Evolutionary conservation across 2,888 invertebrate species (phyloP).

Genomic region (Anoncus sp.): DNA sequence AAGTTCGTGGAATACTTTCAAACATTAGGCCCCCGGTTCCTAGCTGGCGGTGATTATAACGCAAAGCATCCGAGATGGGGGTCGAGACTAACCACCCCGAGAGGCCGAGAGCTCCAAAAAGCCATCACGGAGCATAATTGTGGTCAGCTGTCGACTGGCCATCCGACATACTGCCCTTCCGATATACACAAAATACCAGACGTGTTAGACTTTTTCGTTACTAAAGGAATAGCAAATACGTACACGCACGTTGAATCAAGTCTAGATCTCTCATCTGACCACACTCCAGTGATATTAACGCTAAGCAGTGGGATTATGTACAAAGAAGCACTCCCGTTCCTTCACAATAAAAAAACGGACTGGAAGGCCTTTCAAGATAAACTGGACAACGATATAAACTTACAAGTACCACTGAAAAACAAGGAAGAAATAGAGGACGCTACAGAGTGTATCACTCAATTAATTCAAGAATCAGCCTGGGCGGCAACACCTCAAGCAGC

Average conservation of each 20-base stretch:
- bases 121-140: constrained; percentile 23
- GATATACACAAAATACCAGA: constrained; percentile 36
- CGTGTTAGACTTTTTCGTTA: constrained; percentile 64
- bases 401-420: constrained; percentile 50
- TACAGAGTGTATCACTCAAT: constrained; percentile 45
- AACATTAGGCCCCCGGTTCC: constrained; percentile 55
- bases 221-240: constrained; percentile 53
- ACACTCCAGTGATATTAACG: constrained; percentile 60
- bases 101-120: constrained; percentile 45
- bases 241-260: constrained; percentile 21
- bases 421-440: constrained; percentile 57
- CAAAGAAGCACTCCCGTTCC: not conserved
- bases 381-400: constrained; percentile 44
- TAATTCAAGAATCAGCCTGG: constrained; percentile 11
- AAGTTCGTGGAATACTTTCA: constrained; percentile 52
- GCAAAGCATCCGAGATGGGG: constrained; percentile 65
- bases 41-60: constrained; percentile 60
- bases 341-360: constrained; percentile 42
- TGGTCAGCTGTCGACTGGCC: constrained; percentile 51
- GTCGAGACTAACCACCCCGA: constrained; percentile 55
- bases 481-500: too few relatives aligned
- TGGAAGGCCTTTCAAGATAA: constrained; percentile 48
- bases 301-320: constrained; percentile 55
- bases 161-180: constrained; percentile 68
- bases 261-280: constrained; percentile 65